A percentile compares a stretch with the other conserved stretches of the same genome.
Evolutionary conservation across 2,113 vertebrate species (phyloP).

Genomic region (Otolemur garnettii): DNA sequence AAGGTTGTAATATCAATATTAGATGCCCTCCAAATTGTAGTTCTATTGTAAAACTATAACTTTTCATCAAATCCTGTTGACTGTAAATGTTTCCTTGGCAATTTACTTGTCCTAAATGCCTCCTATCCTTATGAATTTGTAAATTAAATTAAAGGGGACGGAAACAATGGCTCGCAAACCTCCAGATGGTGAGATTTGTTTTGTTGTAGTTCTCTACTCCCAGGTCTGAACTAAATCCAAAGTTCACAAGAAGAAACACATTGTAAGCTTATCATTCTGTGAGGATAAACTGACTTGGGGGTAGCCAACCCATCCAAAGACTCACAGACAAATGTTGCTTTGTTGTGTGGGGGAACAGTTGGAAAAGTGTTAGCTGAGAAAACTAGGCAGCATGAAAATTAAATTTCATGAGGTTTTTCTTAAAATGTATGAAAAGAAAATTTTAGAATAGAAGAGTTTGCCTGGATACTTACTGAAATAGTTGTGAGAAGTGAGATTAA

Average conservation of each 20-base stretch:
- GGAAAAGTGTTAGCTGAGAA: background rate
- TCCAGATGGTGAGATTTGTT: slow-evolving; percentile 73
- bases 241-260: slow-evolving; percentile 55
- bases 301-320: slow-evolving; percentile 28
- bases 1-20: slow-evolving; percentile 80
- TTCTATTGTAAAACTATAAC: slow-evolving; percentile 80
- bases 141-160: slow-evolving; percentile 85
- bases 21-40: slow-evolving; percentile 51
- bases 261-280: slow-evolving; percentile 50
- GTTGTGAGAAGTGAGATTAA: background rate
- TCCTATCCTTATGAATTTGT: slow-evolving; percentile 78
- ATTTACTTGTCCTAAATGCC: slow-evolving; percentile 86
- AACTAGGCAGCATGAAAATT: background rate
- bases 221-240: slow-evolving; percentile 74
- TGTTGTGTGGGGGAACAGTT: background rate
- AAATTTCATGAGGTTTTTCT: background rate
- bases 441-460: background rate
- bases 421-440: background rate
- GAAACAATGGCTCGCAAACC: slow-evolving; percentile 81
- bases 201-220: slow-evolving; percentile 73
- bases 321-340: slow-evolving; percentile 13
- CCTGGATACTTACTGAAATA: background rate
- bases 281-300: slow-evolving; percentile 59
- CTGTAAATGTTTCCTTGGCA: slow-evolving; percentile 85
- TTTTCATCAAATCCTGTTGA: slow-evolving; percentile 85